Percentiles rank a stretch among this genome's conserved stretches.
These are phyloP conservation scores for Pycnomerus fuliginosus DNA, from an alignment of 2,888 invertebrate genomes.

Conservation along the genomic window DNA sequence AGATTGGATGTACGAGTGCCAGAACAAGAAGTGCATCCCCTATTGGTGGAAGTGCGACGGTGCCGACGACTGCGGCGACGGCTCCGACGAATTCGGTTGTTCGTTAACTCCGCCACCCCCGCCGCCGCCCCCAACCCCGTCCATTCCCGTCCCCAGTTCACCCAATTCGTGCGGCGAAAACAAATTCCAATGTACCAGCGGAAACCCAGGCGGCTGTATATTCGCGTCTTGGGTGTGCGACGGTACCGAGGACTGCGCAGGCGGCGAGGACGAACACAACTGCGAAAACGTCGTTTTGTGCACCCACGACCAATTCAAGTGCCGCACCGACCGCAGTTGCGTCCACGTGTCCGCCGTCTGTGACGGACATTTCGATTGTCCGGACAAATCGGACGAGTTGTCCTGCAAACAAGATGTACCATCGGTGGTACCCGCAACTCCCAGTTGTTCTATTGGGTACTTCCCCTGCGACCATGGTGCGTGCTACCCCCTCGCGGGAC, in stretches of 20 bases:
- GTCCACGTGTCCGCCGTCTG: conserved; percentile 56
- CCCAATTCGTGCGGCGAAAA: conserved; percentile 54
- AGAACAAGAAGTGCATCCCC: conserved; percentile 69
- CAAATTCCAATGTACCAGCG: conserved; percentile 59
- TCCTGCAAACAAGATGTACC: conserved; percentile 46
- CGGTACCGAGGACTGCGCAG: conserved; percentile 58
- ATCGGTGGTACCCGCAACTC: conserved; percentile 48
- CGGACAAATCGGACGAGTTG: conserved; percentile 59
- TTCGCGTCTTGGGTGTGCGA: conserved; percentile 64
- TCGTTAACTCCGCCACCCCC: conserved; percentile 26
- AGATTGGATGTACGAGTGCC: conserved; percentile 78
- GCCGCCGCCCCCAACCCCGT: conserved; percentile 14
- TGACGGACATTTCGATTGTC: conserved; percentile 58
- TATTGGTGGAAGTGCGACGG: conserved; percentile 81
- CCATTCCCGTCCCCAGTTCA: conserved; percentile 1
- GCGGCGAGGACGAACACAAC: conserved; percentile 63
- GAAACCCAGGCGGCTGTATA: conserved; percentile 63
- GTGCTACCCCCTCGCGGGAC: conserved; percentile 61
- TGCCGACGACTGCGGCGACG: conserved; percentile 74
- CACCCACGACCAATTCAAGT: conserved; percentile 57
- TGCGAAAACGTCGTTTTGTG: conserved; percentile 43
- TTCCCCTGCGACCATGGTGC: conserved; percentile 61
- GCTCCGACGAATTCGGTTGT: conserved; percentile 68
- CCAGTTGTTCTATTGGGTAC: conserved; percentile 55
- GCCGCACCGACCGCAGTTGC: conserved; percentile 64